Conservation (phyloP, 2,888 invertebrate genomes). For the Antheraea assamensis region DNA sequence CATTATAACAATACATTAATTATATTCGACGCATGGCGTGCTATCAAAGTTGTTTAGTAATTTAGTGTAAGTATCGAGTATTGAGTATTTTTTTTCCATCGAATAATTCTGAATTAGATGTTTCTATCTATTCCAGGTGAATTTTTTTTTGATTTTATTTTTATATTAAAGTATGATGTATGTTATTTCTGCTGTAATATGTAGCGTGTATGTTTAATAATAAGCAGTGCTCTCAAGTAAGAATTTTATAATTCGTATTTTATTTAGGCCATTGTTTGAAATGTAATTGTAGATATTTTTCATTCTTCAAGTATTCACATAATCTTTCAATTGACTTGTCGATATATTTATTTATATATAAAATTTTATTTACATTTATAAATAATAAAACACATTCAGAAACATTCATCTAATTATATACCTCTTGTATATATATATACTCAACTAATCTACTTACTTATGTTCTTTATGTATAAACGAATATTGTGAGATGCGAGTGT, state of each 20-base stretch:
- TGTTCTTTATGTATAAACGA: conserved; percentile 22
- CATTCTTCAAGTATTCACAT: not conserved
- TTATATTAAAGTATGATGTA: not conserved
- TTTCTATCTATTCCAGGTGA: not conserved
- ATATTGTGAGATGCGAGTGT: conserved; percentile 12
- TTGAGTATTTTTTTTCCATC: not conserved
- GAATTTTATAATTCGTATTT: not conserved
- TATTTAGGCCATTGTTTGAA: conserved; percentile 1
- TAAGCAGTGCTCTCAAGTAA: not conserved
- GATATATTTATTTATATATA: not conserved
- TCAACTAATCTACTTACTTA: conserved; percentile 22
- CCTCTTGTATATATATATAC: conserved; percentile 22
- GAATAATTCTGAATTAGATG: not conserved
- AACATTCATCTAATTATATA: conserved; percentile 15
- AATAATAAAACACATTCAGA: not conserved
- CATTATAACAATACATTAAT: conserved; percentile 26
- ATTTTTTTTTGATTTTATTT: not conserved
- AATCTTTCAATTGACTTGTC: not conserved
- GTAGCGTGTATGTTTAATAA: not conserved
- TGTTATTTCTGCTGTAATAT: not conserved
- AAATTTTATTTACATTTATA: too few relatives aligned
- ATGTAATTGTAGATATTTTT: conserved; percentile 8
- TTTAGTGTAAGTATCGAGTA: conserved; percentile 9
- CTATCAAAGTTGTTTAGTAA: conserved; percentile 31
- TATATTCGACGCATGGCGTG: conserved; percentile 33